Percentiles rank a stretch among this genome's conserved stretches.
Evolutionary conservation across 2,797 vertebrate genomes (phyloP).

Genomic region (Merluccius polli): DNA sequence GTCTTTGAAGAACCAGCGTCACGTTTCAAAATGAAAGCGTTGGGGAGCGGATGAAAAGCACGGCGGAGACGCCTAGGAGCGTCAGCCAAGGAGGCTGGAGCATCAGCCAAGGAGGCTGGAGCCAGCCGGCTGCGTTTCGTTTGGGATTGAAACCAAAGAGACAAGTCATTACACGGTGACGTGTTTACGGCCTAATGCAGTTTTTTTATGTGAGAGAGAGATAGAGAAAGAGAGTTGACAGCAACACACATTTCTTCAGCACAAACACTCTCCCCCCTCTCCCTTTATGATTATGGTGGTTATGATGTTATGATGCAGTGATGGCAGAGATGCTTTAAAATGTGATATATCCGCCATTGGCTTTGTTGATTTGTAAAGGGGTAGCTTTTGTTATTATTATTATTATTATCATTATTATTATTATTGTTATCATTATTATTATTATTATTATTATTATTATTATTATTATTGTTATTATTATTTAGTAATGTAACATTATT

Average conservation of each 20-base stretch:
- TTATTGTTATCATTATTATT: too few relatives aligned
- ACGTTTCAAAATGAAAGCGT: constrained; percentile 58
- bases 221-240: neutral
- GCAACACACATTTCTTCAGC: constrained; percentile 1
- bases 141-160: constrained; percentile 44
- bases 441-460: too few relatives aligned
- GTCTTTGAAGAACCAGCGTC: constrained; percentile 62
- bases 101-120: constrained; percentile 30
- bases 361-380: neutral
- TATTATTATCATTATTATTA: too few relatives aligned
- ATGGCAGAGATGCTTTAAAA: neutral
- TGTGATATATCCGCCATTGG: neutral
- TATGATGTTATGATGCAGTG: neutral
- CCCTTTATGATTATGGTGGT: neutral
- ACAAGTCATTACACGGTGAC: constrained; percentile 54
- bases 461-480: too few relatives aligned
- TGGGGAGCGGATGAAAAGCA: constrained; percentile 55
- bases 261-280: neutral
- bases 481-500: neutral
- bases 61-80: neutral
- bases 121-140: constrained; percentile 42
- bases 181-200: constrained; percentile 46
- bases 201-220: neutral
- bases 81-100: neutral
- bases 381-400: too few relatives aligned